These are phyloP conservation scores for Dicrostonyx torquatus DNA, from an alignment of 2,797 vertebrate species.

Conservation along the genomic window DNA sequence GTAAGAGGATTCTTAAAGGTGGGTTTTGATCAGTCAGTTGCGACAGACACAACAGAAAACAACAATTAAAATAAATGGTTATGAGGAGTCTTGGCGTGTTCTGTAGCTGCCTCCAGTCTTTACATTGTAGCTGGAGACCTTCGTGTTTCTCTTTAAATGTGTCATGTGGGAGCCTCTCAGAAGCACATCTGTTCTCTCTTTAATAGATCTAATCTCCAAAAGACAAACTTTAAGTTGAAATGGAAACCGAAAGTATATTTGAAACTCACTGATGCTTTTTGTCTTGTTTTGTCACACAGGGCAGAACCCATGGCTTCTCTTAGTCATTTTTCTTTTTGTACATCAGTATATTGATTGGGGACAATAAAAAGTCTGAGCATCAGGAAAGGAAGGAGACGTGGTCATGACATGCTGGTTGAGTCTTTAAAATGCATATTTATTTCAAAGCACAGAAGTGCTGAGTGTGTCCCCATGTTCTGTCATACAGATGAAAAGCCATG, in stretches of 20 bases:
- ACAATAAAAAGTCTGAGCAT: slow-evolving; percentile 65
- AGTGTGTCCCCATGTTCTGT: background rate
- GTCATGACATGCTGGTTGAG: background rate
- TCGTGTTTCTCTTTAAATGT: slow-evolving; percentile 15
- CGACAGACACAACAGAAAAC: background rate
- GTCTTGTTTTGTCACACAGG: slow-evolving; percentile 35
- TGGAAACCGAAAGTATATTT: slow-evolving; percentile 48
- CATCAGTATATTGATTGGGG: slow-evolving; percentile 46
- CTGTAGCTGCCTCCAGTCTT: background rate
- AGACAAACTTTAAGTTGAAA: slow-evolving; percentile 56
- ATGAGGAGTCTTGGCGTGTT: background rate
- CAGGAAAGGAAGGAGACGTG: slow-evolving; percentile 64
- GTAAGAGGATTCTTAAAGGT: background rate
- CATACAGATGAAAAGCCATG: background rate
- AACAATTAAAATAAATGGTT: background rate
- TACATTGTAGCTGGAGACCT: background rate
- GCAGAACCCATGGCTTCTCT: slow-evolving; percentile 18
- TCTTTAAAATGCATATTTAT: slow-evolving; percentile 37
- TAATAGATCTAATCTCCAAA: slow-evolving; percentile 59
- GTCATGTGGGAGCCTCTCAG: background rate
- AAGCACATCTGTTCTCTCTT: slow-evolving; percentile 54
- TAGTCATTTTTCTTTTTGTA: background rate
- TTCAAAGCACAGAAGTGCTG: background rate
- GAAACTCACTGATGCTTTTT: slow-evolving; percentile 44
- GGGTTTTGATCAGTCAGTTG: background rate